Conservation (phyloP, 2,797 vertebrate species). For the Leptodactylus fallax region DNA sequence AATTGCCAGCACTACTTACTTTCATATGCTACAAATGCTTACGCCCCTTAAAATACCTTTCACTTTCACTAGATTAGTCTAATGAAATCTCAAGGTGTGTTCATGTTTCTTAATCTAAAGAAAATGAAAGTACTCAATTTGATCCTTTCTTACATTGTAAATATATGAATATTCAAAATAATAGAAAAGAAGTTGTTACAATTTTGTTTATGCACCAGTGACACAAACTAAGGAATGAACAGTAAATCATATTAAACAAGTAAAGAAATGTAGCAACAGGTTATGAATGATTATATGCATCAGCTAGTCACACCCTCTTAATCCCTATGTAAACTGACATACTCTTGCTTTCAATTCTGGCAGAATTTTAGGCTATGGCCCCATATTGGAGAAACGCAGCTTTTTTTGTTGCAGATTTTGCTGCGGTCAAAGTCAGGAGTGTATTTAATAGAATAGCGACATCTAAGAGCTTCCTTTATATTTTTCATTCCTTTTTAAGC, state of each 20-base stretch:
- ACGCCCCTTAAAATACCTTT: conserved; percentile 10
- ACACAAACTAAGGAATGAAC: not conserved
- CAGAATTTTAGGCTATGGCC: no score
- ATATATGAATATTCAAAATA: not conserved
- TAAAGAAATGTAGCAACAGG: not conserved
- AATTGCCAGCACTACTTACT: no score
- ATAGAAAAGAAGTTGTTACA: not conserved
- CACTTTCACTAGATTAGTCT: not conserved
- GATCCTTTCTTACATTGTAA: not conserved
- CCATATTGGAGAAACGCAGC: no score
- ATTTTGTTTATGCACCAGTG: not conserved
- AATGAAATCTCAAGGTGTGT: not conserved
- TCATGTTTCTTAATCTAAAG: not conserved
- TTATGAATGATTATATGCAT: not conserved
- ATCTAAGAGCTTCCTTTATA: no score
- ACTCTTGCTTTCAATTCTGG: no score
- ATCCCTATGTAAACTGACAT: no score
- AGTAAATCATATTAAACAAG: not conserved
- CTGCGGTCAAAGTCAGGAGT: no score
- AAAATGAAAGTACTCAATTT: not conserved
- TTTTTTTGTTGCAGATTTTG: no score
- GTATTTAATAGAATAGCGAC: no score
- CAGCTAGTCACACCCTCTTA: no score
- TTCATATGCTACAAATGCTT: not conserved
- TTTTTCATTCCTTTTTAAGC: no score